Evolutionary conservation across 2,797 vertebrate species (phyloP).

Genomic region (Chloroceryle amazona): DNA sequence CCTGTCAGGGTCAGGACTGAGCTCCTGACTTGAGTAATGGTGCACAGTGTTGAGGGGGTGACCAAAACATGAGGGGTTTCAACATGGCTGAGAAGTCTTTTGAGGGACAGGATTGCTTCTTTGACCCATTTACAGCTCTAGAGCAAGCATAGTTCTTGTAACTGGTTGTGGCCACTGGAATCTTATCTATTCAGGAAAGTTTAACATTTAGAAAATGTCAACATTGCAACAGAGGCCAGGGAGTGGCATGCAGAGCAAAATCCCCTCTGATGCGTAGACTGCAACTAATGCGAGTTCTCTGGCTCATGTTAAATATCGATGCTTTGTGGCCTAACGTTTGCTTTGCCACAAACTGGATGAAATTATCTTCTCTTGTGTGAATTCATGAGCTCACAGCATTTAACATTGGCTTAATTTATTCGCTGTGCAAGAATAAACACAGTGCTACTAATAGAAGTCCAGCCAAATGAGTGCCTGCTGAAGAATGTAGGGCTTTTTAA

Average conservation of each 20-base stretch:
- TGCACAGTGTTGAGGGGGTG: background rate
- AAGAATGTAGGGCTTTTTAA: conserved; percentile 74
- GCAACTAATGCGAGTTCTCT: background rate
- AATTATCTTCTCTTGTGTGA: background rate
- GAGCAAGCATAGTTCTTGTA: background rate
- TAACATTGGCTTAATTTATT: conserved; percentile 43
- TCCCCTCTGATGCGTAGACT: background rate
- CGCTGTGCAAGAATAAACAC: conserved; percentile 35
- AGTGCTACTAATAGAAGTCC: conserved; percentile 58
- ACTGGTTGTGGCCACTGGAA: background rate
- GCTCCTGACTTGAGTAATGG: background rate
- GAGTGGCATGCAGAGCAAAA: background rate
- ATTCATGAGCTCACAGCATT: conserved; percentile 7
- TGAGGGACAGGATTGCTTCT: background rate
- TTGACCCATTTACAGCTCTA: background rate
- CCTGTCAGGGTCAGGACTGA: background rate
- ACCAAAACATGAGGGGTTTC: background rate
- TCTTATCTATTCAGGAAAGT: background rate
- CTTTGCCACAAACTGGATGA: background rate
- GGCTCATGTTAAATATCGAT: background rate
- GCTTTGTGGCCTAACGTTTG: background rate
- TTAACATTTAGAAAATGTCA: background rate
- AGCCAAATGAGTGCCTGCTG: conserved; percentile 33
- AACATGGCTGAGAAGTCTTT: background rate
- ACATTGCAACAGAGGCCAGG: background rate